These are phyloP conservation scores for Torymus aiolomorphi DNA, from an alignment of 2,888 invertebrate genomes.

Conservation along the genomic window DNA sequence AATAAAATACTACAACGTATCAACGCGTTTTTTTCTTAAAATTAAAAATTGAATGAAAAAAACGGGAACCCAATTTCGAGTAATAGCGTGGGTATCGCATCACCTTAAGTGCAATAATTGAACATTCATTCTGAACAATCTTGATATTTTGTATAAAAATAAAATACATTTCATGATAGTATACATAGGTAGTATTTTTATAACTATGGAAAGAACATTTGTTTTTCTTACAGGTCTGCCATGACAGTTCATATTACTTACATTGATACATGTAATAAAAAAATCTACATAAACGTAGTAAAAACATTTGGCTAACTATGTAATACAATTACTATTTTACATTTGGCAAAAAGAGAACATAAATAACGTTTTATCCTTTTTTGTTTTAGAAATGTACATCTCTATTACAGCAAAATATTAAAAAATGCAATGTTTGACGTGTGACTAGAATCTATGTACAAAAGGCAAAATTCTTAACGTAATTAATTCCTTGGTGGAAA, in stretches of 20 bases:
- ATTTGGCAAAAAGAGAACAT: slow-evolving; percentile 33
- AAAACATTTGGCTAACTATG: slow-evolving; percentile 9
- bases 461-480: slow-evolving; percentile 9
- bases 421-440: slow-evolving; percentile 36
- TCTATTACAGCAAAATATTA: slow-evolving; percentile 14
- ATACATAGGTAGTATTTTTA: slow-evolving; percentile 26
- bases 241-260: not conserved
- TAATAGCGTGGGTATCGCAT: too few species aligned
- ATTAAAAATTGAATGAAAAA: too few species aligned
- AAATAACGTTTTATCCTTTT: slow-evolving; percentile 1
- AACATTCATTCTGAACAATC: slow-evolving; percentile 27
- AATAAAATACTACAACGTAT: too few species aligned
- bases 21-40: too few species aligned
- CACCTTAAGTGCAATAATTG: slow-evolving; percentile 41
- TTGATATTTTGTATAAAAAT: slow-evolving; percentile 41
- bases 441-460: slow-evolving; percentile 48
- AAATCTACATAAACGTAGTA: not conserved
- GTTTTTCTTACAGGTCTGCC: not conserved
- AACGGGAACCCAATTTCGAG: too few species aligned
- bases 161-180: slow-evolving; percentile 28
- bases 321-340: not conserved
- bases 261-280: slow-evolving; percentile 6
- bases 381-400: not conserved
- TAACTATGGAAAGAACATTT: slow-evolving; percentile 24
- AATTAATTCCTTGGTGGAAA: slow-evolving; percentile 26